Evolutionary conservation across 92 coral and sea anemone genomes (phyloP).

Genomic region (Porites divaricata): DNA sequence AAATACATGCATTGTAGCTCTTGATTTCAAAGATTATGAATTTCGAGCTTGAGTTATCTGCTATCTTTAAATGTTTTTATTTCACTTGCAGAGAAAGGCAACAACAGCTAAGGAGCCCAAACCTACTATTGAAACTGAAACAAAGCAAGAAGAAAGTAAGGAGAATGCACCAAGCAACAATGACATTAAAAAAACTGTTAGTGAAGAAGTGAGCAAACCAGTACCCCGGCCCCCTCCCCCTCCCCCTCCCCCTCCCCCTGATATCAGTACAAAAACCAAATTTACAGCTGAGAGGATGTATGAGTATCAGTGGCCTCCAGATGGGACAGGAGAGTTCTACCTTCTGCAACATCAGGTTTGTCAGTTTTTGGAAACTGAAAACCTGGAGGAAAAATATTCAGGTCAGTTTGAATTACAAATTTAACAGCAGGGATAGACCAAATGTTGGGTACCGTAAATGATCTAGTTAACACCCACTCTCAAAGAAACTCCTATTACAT

Average conservation of each 20-base stretch:
- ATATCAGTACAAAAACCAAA: not conserved
- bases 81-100: constrained; percentile 24
- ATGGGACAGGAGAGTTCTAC: constrained; percentile 81
- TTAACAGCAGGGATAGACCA: not conserved
- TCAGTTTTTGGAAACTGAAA: constrained; percentile 76
- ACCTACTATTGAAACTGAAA: constrained; percentile 2
- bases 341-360: constrained; percentile 74
- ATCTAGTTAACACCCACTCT: no score
- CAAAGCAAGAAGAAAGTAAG: constrained; percentile 15
- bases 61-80: not conserved
- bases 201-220: constrained; percentile 26
- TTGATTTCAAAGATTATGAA: not conserved
- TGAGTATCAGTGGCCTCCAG: constrained; percentile 99
- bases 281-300: constrained; percentile 56
- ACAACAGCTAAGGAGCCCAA: constrained; percentile 34
- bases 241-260: constrained; percentile 21
- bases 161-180: constrained; percentile 3
- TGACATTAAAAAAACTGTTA: not conserved
- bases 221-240: not conserved
- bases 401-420: constrained; percentile 32
- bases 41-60: not conserved
- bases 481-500: no score
- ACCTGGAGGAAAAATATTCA: constrained; percentile 72
- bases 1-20: not conserved
- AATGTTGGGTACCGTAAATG: not conserved